These are phyloP conservation scores for Bimastos eiseni DNA, from an alignment of 2,888 invertebrate genomes.

Conservation along the genomic window DNA sequence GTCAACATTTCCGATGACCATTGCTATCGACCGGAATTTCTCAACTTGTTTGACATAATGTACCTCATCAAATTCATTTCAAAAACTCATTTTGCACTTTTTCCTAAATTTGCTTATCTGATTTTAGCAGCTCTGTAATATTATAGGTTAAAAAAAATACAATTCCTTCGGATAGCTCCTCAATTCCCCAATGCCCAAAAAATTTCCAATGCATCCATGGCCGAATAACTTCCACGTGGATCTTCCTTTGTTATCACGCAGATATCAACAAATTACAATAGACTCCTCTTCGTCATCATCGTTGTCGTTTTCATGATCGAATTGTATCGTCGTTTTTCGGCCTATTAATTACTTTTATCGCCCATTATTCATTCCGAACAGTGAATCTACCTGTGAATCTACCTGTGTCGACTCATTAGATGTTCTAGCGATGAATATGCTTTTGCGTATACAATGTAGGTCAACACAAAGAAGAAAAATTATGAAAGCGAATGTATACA, in stretches of 20 bases:
- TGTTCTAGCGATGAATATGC: background rate
- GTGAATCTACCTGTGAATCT: too few relatives aligned
- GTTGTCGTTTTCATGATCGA: background rate
- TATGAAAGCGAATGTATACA: too few relatives aligned
- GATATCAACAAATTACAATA: background rate
- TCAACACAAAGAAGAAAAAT: background rate
- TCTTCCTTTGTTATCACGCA: background rate
- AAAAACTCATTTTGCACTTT: background rate
- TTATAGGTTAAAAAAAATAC: background rate
- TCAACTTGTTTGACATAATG: background rate
- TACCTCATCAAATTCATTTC: background rate
- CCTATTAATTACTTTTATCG: conserved; percentile 13
- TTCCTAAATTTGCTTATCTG: background rate
- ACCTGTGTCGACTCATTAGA: background rate
- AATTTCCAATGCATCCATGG: background rate
- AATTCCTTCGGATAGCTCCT: background rate
- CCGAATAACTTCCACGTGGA: background rate
- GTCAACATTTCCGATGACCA: background rate
- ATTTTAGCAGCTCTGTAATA: background rate
- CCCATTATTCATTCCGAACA: background rate
- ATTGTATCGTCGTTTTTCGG: background rate
- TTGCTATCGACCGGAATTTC: background rate
- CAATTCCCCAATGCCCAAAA: too few relatives aligned
- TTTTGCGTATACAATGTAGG: background rate
- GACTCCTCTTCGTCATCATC: too few relatives aligned